These are phyloP conservation scores for Lithophane ornitopus DNA, from an alignment of 2,888 invertebrate species.

Conservation along the genomic window DNA sequence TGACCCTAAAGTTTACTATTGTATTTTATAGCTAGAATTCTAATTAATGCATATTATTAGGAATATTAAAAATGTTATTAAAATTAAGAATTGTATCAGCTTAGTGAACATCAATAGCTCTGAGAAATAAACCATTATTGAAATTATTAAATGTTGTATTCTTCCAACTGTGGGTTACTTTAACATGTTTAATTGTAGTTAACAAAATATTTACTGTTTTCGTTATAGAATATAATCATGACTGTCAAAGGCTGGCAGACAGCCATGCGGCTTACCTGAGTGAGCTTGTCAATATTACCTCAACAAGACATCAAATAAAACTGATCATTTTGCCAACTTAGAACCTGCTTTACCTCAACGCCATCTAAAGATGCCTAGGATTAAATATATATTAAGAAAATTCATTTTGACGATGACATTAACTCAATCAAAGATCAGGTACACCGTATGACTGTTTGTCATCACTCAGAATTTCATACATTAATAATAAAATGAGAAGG, in stretches of 20 bases:
- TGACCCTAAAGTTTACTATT: slow-evolving; percentile 85
- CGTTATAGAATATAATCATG: slow-evolving; percentile 31
- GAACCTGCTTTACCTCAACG: slow-evolving; percentile 59
- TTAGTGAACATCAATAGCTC: slow-evolving; percentile 91
- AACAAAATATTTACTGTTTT: slow-evolving; percentile 50
- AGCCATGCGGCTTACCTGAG: slow-evolving; percentile 64
- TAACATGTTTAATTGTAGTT: slow-evolving; percentile 50
- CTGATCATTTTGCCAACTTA: slow-evolving; percentile 60
- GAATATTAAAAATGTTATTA: slow-evolving; percentile 89
- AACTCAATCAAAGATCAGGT: slow-evolving; percentile 51
- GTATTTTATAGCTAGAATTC: slow-evolving; percentile 90
- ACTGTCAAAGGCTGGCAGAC: slow-evolving; percentile 53
- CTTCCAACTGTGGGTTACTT: slow-evolving; percentile 73
- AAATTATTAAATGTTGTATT: slow-evolving; percentile 90
- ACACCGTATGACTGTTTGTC: slow-evolving; percentile 67
- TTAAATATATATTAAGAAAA: slow-evolving; percentile 48
- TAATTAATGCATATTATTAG: slow-evolving; percentile 91
- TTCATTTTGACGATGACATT: slow-evolving; percentile 21
- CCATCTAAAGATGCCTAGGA: slow-evolving; percentile 55
- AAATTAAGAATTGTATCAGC: slow-evolving; percentile 90
- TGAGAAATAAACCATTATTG: slow-evolving; percentile 89
- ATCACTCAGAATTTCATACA: slow-evolving; percentile 23
- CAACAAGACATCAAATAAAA: slow-evolving; percentile 47
- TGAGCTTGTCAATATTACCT: slow-evolving; percentile 57
- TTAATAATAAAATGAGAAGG: slow-evolving; percentile 34